Evolutionary conservation across 2,113 vertebrate genomes (phyloP).

Genomic region (Ageneiosus marmoratus): DNA sequence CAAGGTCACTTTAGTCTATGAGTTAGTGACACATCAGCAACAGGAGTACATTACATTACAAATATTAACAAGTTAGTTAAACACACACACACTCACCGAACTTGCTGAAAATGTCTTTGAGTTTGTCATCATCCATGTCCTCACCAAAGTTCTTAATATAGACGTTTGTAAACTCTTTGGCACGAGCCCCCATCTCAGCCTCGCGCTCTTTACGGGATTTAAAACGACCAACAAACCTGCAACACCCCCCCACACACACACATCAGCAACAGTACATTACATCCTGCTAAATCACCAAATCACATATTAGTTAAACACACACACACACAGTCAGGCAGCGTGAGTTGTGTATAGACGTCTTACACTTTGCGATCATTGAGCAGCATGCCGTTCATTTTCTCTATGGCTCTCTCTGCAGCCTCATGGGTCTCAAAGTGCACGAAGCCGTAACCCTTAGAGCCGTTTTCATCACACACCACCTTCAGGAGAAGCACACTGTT

Average conservation of each 20-base stretch:
- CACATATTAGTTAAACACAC: background rate
- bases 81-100: slow-evolving; percentile 71
- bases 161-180: slow-evolving; percentile 97
- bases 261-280: background rate
- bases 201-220: slow-evolving; percentile 97
- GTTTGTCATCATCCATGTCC: slow-evolving; percentile 95
- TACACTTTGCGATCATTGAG: slow-evolving; percentile 99
- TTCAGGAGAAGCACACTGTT: slow-evolving; percentile 61
- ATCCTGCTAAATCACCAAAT: background rate
- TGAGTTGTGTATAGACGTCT: slow-evolving; percentile 55
- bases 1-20: background rate
- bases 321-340: background rate
- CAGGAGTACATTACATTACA: too few relatives aligned
- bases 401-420: slow-evolving; percentile 96
- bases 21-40: background rate
- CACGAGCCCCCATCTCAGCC: slow-evolving; percentile 91
- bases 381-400: slow-evolving; percentile 99
- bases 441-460: slow-evolving; percentile 98
- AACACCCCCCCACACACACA: background rate
- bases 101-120: slow-evolving; percentile 92
- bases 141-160: slow-evolving; percentile 96
- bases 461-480: slow-evolving; percentile 99
- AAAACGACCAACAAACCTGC: slow-evolving; percentile 94
- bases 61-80: too few relatives aligned
- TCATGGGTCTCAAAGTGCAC: slow-evolving; percentile 99